A percentile compares a stretch with the other conserved stretches of the same genome.
phyloP scores from a whole-genome alignment of 2,113 vertebrate species.

The Hippocampus zosterae region DNA sequence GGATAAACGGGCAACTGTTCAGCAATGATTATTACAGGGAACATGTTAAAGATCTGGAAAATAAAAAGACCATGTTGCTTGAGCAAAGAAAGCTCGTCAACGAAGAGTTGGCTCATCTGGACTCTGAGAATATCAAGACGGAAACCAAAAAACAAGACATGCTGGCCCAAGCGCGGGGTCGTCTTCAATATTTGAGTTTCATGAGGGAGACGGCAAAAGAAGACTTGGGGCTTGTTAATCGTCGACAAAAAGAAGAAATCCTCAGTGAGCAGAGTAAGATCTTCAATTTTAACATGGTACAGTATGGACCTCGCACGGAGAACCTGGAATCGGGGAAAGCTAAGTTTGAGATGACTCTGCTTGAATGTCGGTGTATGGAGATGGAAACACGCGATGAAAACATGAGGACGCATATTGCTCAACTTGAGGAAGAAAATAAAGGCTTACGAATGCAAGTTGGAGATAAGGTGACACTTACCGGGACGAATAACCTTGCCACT shows the following conservation, averaged over 20 bases:
- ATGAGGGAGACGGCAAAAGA: neutral
- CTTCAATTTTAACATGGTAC: neutral
- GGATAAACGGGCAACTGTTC: neutral
- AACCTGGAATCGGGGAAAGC: neutral
- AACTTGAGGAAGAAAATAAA: slow-evolving; percentile 1
- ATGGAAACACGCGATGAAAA: neutral
- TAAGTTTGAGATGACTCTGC: slow-evolving; percentile 1
- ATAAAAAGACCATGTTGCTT: neutral
- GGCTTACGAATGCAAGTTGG: neutral
- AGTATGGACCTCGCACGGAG: neutral
- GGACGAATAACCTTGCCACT: neutral
- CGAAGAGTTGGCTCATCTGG: neutral
- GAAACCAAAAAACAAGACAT: neutral
- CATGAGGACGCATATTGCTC: neutral
- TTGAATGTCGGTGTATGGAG: slow-evolving; percentile 3
- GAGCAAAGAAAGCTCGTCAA: neutral
- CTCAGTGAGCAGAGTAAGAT: slow-evolving; percentile 7
- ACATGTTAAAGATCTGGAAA: slow-evolving; percentile 3
- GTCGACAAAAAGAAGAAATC: neutral
- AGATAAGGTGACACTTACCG: neutral
- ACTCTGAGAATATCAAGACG: neutral
- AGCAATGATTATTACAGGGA: neutral
- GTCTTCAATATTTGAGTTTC: neutral
- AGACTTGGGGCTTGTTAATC: neutral
- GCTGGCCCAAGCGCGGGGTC: neutral